phyloP scores from a whole-genome alignment of 1,140 invertebrate genomes.

The Bombus vancouverensis region DNA sequence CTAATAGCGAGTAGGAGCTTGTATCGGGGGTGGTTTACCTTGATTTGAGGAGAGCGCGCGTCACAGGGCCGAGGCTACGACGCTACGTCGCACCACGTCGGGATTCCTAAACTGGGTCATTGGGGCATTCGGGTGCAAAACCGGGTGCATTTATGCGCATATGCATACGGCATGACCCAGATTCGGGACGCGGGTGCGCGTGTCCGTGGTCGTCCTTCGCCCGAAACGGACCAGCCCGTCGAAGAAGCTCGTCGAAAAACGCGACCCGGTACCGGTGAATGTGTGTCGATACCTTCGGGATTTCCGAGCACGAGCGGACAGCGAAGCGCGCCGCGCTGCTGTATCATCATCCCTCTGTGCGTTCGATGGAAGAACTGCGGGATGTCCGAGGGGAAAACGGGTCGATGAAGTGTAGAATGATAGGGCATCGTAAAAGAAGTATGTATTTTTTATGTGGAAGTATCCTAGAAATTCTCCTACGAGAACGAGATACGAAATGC shows the following conservation, averaged over 20 bases:
- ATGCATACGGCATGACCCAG: conserved; percentile 61
- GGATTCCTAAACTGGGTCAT: conserved; percentile 73
- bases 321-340: too few relatives aligned
- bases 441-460: too few relatives aligned
- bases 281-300: conserved; percentile 46
- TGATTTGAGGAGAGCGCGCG: conserved; percentile 62
- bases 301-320: background rate
- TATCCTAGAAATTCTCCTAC: too few relatives aligned
- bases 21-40: conserved; percentile 58
- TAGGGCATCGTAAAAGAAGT: too few relatives aligned
- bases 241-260: conserved; percentile 30
- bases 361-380: background rate
- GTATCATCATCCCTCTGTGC: background rate
- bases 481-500: too few relatives aligned
- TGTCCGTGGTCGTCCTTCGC: conserved; percentile 51
- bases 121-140: conserved; percentile 71
- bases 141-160: conserved; percentile 63
- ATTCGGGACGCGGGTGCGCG: conserved; percentile 27
- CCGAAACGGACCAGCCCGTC: background rate
- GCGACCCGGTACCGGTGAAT: background rate
- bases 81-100: conserved; percentile 36
- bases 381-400: too few relatives aligned
- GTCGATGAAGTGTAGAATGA: too few relatives aligned
- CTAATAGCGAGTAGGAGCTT: conserved; percentile 53
- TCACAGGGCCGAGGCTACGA: conserved; percentile 62